phyloP scores from a whole-genome alignment of 2,888 invertebrate species.

The Aphidius colemani region DNA sequence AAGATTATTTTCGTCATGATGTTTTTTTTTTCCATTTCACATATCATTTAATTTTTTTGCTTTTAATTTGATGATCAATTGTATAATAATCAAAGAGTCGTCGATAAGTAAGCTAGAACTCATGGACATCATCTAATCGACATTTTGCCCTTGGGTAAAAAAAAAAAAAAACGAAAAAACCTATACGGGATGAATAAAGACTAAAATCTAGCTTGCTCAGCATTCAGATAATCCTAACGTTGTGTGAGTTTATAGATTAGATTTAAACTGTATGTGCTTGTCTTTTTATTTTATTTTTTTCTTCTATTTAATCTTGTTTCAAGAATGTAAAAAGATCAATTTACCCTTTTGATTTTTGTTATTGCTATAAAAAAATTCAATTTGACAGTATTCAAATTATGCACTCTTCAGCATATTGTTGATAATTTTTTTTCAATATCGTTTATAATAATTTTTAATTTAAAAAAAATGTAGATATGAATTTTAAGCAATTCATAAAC shows the following conservation, averaged over 20 bases:
- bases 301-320: no score
- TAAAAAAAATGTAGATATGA: no score
- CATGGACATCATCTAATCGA: slow-evolving; percentile 27
- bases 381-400: no score
- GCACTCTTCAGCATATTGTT: no score
- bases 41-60: slow-evolving; percentile 24
- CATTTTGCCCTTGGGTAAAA: slow-evolving; percentile 19
- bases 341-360: neutral
- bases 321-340: no score
- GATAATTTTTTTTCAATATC: no score
- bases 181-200: slow-evolving; percentile 22
- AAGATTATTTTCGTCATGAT: no score
- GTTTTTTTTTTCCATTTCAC: neutral
- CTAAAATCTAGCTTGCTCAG: slow-evolving; percentile 37
- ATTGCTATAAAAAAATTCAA: neutral
- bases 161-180: no score
- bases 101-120: slow-evolving; percentile 31
- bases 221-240: slow-evolving; percentile 34
- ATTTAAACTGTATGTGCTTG: no score
- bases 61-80: slow-evolving; percentile 41
- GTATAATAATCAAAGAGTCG: slow-evolving; percentile 37
- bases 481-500: no score
- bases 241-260: neutral
- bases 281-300: no score
- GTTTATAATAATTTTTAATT: no score